Percentiles rank a stretch among this genome's conserved stretches.
Evolutionary conservation across 2,888 invertebrate genomes (phyloP).

Genomic region (Matsumyia berberina): DNA sequence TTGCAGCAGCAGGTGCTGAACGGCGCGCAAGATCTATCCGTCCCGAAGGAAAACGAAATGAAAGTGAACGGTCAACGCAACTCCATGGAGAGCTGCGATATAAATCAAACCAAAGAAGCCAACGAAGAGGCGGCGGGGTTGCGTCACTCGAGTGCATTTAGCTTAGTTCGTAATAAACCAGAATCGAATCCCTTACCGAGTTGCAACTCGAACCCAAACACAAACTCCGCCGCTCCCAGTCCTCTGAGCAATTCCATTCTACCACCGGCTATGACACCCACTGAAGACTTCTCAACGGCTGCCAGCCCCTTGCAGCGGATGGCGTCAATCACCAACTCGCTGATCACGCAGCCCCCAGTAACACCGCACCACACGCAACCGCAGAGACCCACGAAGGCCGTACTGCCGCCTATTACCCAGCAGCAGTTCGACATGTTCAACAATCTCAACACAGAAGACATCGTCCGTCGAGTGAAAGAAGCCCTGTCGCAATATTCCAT

Average conservation of each 20-base stretch:
- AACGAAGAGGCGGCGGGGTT: constrained; percentile 80
- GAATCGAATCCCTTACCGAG: constrained; percentile 84
- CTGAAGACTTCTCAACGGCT: constrained; percentile 93
- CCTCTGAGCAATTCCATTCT: constrained; percentile 94
- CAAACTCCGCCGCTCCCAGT: constrained; percentile 92
- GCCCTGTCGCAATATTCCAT: constrained; percentile 97
- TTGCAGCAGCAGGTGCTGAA: constrained; percentile 90
- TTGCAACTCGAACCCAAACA: constrained; percentile 79
- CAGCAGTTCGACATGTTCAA: constrained; percentile 99
- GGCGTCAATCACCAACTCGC: constrained; percentile 98
- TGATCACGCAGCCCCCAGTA: constrained; percentile 95
- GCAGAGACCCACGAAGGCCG: constrained; percentile 96
- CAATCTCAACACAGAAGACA: constrained; percentile 98
- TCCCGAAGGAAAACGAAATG: constrained; percentile 89
- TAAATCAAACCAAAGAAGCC: constrained; percentile 76
- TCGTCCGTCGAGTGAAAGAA: constrained; percentile 98
- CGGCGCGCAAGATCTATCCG: constrained; percentile 92
- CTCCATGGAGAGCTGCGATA: constrained; percentile 79
- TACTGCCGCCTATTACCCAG: constrained; percentile 98
- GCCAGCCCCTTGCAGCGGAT: constrained; percentile 98
- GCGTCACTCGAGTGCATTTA: constrained; percentile 89
- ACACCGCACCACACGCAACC: constrained; percentile 93
- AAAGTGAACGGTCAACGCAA: constrained; percentile 84
- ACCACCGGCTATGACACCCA: constrained; percentile 92
- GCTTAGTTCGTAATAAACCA: constrained; percentile 93